Conservation (phyloP, 2,888 invertebrate genomes). For the Amphipoea oculea region DNA sequence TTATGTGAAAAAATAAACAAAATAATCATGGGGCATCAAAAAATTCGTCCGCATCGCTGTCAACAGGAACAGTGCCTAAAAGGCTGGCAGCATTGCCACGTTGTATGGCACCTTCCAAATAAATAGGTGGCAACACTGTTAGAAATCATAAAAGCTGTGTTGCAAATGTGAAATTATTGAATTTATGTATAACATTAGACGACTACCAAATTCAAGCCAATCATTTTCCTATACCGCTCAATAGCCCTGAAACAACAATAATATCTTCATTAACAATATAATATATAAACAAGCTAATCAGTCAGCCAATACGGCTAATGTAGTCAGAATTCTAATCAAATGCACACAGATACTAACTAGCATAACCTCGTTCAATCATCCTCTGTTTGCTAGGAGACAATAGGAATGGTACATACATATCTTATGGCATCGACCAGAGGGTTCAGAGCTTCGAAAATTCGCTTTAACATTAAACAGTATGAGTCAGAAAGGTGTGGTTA, state of each 20-base stretch:
- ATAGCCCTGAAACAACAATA: neutral
- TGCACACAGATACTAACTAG: constrained; percentile 53
- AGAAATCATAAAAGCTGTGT: neutral
- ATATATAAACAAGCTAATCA: constrained; percentile 36
- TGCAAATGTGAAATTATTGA: neutral
- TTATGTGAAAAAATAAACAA: too few species aligned
- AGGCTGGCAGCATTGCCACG: too few species aligned
- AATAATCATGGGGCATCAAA: too few species aligned
- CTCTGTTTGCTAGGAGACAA: constrained; percentile 60
- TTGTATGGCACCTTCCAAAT: neutral
- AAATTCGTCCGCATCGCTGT: too few species aligned
- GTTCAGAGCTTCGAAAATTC: constrained; percentile 23
- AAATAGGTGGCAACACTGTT: neutral
- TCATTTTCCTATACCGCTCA: neutral
- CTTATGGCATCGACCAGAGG: constrained; percentile 36
- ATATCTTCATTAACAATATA: constrained; percentile 6
- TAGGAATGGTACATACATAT: constrained; percentile 41
- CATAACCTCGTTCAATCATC: constrained; percentile 53
- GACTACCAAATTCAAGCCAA: neutral
- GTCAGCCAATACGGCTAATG: constrained; percentile 52
- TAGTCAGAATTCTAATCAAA: constrained; percentile 62
- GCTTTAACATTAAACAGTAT: neutral
- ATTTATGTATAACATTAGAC: neutral
- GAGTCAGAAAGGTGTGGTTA: neutral
- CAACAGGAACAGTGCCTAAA: too few species aligned